These are phyloP conservation scores for Romanogobio albipinnatus DNA, from an alignment of 2,113 vertebrate species.

Conservation along the genomic window DNA sequence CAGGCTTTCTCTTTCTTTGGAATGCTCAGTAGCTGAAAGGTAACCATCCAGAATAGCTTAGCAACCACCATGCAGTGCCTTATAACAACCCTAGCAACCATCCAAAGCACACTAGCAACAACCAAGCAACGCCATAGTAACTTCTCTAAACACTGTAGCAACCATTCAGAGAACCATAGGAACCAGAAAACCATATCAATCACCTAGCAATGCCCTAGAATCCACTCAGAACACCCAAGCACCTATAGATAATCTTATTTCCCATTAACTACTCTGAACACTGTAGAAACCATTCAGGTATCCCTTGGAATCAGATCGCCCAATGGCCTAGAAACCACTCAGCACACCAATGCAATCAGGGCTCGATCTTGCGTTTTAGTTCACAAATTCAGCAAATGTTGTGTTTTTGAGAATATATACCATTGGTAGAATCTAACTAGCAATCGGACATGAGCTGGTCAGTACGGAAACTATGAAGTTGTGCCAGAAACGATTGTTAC, in stretches of 20 bases:
- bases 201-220: not conserved
- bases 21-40: no score
- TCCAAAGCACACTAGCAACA: no score
- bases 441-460: not conserved
- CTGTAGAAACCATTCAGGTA: not conserved
- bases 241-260: not conserved
- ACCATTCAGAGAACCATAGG: no score
- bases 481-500: slow-evolving; percentile 19
- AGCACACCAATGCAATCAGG: not conserved
- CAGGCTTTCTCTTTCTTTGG: slow-evolving; percentile 1
- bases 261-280: not conserved
- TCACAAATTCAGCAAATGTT: not conserved
- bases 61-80: not conserved
- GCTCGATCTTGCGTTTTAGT: not conserved
- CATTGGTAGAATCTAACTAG: not conserved
- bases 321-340: not conserved
- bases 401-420: not conserved
- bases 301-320: not conserved
- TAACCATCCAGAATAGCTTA: not conserved
- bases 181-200: not conserved
- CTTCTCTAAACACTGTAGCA: no score
- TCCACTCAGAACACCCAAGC: not conserved
- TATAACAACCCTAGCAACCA: no score
- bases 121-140: no score
- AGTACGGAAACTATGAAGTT: slow-evolving; percentile 1